Evolutionary conservation across 2,113 vertebrate species (phyloP), one percentile per base, ranked within the genome.

Genomic region (Sialia sialis): DNA sequence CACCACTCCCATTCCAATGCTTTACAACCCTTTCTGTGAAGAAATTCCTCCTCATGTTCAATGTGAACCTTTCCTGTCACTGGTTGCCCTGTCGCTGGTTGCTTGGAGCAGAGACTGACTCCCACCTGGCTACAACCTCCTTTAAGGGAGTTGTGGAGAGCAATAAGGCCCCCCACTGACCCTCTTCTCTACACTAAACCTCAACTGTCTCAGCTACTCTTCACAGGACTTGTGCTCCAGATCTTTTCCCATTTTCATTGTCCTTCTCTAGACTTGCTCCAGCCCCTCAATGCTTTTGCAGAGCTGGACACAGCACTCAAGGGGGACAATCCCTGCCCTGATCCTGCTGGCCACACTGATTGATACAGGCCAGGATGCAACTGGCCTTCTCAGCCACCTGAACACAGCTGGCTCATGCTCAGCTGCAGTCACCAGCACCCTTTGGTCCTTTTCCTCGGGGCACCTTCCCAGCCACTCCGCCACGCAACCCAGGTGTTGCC

Each of bases 241-340:
- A 76, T 26, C 10, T 51, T 68, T 32, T 30, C 41, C 8, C 20
- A 41, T n/a, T 46, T 76, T 55, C 2, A 0, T 19, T 68, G n/a
- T 8, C 17, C 30, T 82, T 67, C 39, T 55, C 16, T 41, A 41
- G 29, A 34, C 13, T 34, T 0, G 0, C 27, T 67, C n/a, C 34
- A 68, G 23, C 25, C 5, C 29, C 16, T 60, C 62, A 25, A 4
- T 19, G 20, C 30, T n/a, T 46, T 67, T 60, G 39, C 14, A 21
- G 25, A 46, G 6, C 44, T 21, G 23, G 20, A 29, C 23, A 14
- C 5, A 16, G 38, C 2, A 16, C 9, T 60, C 0, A 0, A 30
- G 4, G 9, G 1, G 48, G 16, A 21, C 7, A 22, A 6, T 58
- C 32, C 1, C 22, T 43, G 36, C 4, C 43, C 23, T 26, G 29